Base-by-base conservation (phyloP, 64 coral and sea anemone species). In the Porites lutea region DNA sequence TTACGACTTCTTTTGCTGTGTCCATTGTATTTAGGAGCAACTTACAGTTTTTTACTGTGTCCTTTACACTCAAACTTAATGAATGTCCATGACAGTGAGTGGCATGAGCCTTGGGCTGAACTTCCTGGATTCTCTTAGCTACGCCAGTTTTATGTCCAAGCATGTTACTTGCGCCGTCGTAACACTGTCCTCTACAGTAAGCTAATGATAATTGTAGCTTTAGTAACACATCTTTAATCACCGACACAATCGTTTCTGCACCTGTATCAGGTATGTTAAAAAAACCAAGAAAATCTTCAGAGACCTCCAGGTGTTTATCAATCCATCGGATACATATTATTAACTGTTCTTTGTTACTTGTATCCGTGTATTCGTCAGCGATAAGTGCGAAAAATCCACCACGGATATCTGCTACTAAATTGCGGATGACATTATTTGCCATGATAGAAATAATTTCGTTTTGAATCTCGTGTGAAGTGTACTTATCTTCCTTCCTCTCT, bases 151-250 rank as follows among this genome's bases (percentile, higher is more conserved):
- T 89, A 43, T 57, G 63, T 72, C 4, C 84, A 48, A 74, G 54
- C 84, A 87, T 87, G 54, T 87, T 87, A 63, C 84, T 74, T 18
- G 65, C 84, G 48, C 84, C 59, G 23, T 87, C 84, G 59, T 87
- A 87, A 87, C 67, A 87, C 68, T 87, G 84, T 74, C 84, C 84
- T 51, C 84, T 65, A 74, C n/a, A 74, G 71, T 74, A 74, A 74
- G 71, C 71, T 74, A 45, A 74, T 74, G 71, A 44, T 44, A 74
- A 74, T 74, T 44, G 27, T 37, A 37, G 27, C 27, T 37, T 37
- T 37, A 37, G 27, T 37, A 1, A 37, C 27, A 37, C 27, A 14
- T 88, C 50, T 65, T 83, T 67, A 23, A 83, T 71, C 4, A 63
- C 69, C 18, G 87, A 19, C 44, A 16, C 87, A 2, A 63, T 75